Evolutionary conservation across 2,888 invertebrate species (phyloP).

Genomic region (Ectemnius lituratus): DNA sequence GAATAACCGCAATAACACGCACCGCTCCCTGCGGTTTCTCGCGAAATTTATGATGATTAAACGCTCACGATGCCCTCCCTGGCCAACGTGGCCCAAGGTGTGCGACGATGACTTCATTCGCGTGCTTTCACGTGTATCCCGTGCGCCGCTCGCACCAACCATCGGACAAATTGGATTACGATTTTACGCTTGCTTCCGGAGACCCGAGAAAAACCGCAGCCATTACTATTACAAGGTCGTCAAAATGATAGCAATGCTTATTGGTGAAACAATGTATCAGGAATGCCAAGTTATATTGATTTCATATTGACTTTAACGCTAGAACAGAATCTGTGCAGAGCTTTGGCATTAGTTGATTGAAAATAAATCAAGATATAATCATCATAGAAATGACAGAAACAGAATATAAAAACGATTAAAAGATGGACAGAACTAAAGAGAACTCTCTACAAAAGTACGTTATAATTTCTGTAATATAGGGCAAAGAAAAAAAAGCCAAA

Average conservation of each 20-base stretch:
- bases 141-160: constrained; percentile 61
- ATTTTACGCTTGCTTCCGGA: constrained; percentile 65
- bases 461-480: too few relatives aligned
- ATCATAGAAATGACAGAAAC: too few relatives aligned
- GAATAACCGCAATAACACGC: constrained; percentile 31
- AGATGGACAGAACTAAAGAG: too few relatives aligned
- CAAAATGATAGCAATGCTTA: constrained; percentile 10
- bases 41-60: constrained; percentile 77
- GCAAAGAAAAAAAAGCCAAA: too few relatives aligned
- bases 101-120: constrained; percentile 71
- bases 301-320: too few relatives aligned
- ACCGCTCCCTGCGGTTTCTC: constrained; percentile 72
- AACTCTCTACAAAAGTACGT: too few relatives aligned
- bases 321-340: too few relatives aligned
- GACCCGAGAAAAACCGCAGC: constrained; percentile 48
- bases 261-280: constrained; percentile 29
- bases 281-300: not conserved
- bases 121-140: constrained; percentile 33
- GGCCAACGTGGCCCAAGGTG: constrained; percentile 42
- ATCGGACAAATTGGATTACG: constrained; percentile 72
- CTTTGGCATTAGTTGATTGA: too few relatives aligned
- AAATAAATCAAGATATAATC: too few relatives aligned
- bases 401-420: too few relatives aligned
- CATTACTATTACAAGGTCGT: constrained; percentile 45
- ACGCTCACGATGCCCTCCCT: constrained; percentile 54